phyloP scores from a whole-genome alignment of 2,113 vertebrate species.

The Carassius auratus region DNA sequence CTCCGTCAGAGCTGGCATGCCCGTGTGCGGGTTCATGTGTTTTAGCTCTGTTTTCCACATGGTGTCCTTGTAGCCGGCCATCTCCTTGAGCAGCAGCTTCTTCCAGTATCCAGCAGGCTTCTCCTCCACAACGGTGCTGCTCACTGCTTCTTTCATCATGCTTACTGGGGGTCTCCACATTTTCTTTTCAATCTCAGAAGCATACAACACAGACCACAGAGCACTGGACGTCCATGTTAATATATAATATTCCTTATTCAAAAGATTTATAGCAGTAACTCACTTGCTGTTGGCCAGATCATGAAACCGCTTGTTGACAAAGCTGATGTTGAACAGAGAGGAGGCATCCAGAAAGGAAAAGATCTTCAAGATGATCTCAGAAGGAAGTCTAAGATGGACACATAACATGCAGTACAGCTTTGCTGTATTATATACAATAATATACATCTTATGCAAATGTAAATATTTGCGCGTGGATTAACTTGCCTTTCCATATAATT shows the following conservation, averaged over 20 bases:
- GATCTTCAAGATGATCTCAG: constrained; percentile 84
- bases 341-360: constrained; percentile 83
- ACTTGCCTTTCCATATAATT: constrained; percentile 37
- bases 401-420: not conserved
- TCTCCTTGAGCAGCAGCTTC: constrained; percentile 76
- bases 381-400: constrained; percentile 78
- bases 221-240: constrained; percentile 66
- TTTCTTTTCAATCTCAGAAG: constrained; percentile 63
- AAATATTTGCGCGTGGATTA: not conserved
- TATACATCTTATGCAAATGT: not conserved
- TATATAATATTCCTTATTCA: not conserved
- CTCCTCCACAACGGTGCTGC: constrained; percentile 57
- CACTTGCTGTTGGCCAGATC: constrained; percentile 87
- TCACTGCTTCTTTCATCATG: constrained; percentile 51
- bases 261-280: constrained; percentile 58
- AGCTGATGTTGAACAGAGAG: constrained; percentile 77
- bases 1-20: constrained; percentile 79
- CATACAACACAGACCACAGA: constrained; percentile 82
- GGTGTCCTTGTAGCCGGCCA: constrained; percentile 65
- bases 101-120: constrained; percentile 81
- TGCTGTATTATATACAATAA: not conserved
- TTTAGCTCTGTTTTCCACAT: constrained; percentile 71
- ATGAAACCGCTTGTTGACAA: constrained; percentile 81
- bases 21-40: constrained; percentile 75
- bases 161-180: constrained; percentile 52